These are phyloP conservation scores for Meta bourneti DNA, from an alignment of 2,888 invertebrate species.

Conservation along the genomic window DNA sequence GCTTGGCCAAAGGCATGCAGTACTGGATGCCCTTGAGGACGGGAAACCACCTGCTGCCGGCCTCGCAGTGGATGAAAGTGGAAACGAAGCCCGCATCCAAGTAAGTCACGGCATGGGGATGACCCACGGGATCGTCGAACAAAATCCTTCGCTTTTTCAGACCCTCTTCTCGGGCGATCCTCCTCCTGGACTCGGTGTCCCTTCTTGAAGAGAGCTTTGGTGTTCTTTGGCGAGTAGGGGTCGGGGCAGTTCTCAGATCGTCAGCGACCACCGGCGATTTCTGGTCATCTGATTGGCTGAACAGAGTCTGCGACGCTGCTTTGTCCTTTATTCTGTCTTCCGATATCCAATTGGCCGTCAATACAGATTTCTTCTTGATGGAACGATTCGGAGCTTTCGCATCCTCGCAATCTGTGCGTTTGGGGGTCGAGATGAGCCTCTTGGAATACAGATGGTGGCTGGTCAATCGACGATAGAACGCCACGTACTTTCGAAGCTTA, in stretches of 20 bases:
- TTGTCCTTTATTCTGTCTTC: too few species aligned
- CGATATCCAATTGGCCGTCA: neutral
- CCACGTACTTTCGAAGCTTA: neutral
- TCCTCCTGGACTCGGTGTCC: neutral
- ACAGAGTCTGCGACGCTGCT: too few species aligned
- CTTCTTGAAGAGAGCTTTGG: neutral
- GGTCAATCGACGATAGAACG: neutral
- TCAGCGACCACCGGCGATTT: too few species aligned
- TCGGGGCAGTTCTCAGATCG: neutral
- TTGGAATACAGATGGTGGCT: neutral
- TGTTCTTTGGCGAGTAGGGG: neutral
- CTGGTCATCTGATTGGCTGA: too few species aligned
- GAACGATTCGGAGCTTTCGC: neutral
- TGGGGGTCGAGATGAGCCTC: neutral
- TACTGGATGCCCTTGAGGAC: constrained; percentile 1
- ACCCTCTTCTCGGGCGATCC: neutral
- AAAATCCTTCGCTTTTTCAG: neutral
- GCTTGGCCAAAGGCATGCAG: constrained; percentile 33
- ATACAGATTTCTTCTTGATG: neutral
- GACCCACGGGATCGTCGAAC: neutral
- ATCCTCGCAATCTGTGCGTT: neutral
- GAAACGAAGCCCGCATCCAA: neutral
- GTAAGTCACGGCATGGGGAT: neutral
- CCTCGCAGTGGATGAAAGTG: constrained; percentile 18
- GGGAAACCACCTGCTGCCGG: constrained; percentile 33